phyloP scores from a whole-genome alignment of 2,113 vertebrate genomes.

The Chinchilla lanigera region DNA sequence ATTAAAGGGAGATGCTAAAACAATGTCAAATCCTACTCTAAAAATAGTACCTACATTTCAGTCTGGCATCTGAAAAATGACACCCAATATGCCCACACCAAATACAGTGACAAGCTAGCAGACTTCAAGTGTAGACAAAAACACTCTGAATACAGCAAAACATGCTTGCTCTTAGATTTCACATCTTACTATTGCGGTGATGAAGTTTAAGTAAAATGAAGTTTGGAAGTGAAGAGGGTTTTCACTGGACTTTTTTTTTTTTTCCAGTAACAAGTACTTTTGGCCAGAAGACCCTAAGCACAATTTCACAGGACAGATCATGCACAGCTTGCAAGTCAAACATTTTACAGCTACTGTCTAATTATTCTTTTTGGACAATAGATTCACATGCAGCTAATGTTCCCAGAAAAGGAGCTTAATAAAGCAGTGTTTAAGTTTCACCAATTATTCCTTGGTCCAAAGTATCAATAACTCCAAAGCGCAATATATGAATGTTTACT shows the following conservation, averaged over 20 bases:
- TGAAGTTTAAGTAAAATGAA: background rate
- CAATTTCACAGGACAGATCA: conserved; percentile 72
- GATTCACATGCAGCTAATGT: conserved; percentile 75
- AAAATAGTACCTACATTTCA: conserved; percentile 60
- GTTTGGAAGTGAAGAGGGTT: background rate
- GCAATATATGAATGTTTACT: conserved; percentile 19
- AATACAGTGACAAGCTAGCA: conserved; percentile 15
- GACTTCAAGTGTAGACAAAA: conserved; percentile 66
- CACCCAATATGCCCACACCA: background rate
- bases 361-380: conserved; percentile 60
- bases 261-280: conserved; percentile 56
- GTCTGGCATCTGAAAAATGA: conserved; percentile 61
- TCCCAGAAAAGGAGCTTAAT: conserved; percentile 55
- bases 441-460: conserved; percentile 10
- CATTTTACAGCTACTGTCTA: conserved; percentile 66
- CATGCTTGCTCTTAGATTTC: background rate
- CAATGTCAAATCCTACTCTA: conserved; percentile 61
- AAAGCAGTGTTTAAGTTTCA: conserved; percentile 29
- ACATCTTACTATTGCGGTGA: background rate
- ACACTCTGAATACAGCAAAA: background rate
- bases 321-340: conserved; percentile 74
- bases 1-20: conserved; percentile 2
- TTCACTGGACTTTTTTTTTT: conserved; percentile 47
- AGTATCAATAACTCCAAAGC: conserved; percentile 49
- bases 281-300: conserved; percentile 75